Evolutionary conservation across 2,797 vertebrate genomes (phyloP), one percentile per base, ranked within the genome.

Genomic region (Dendrocincla tyrannina): DNA sequence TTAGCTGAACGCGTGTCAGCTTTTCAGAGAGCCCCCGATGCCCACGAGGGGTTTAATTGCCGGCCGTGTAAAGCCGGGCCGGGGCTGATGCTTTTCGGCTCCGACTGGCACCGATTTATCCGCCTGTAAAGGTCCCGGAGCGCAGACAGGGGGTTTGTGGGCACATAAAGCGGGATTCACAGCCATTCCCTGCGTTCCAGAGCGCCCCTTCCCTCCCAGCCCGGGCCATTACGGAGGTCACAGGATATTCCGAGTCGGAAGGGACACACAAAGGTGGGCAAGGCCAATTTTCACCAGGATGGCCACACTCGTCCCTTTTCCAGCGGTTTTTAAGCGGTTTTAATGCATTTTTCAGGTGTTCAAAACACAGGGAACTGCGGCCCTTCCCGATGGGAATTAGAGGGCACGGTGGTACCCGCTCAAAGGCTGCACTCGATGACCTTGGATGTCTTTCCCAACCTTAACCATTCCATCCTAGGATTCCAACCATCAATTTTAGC

Each of bases 111-210:
- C 68, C 23, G 74, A 64, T 80, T 79, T 64, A 66, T 84, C 53
- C 28, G 17, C 52, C 32, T n/a, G 30, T 39, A 77, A 85, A 81
- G 17, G 53, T 33, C 70, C 55, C 50, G 0, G 17, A 42, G 69
- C 2, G 8, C 17, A 72, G 80, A 22, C 52, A 4, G 46, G n/a
- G 47, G 4, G 1, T 20, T 76, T 52, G 85, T 8, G 17, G 28
- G 56, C 41, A 22, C 39, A 5, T 39, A 50, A 64, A 69, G 56
- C 56, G 41, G 62, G 62, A 59, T 49, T 32, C 70, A 20, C 67
- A 28, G 28, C 15, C 10, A 17, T 37, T 22, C 4, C 2, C 7
- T 0, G 2, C 20, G 13, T 9, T 17, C 53, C 30, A 5, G 27
- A 32, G 22, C 27, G 33, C 33, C 42, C 14, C 68, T 41, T 14